Conservation (phyloP, 2,797 vertebrate species). For the Phrynocephalus guinanensis region DNA sequence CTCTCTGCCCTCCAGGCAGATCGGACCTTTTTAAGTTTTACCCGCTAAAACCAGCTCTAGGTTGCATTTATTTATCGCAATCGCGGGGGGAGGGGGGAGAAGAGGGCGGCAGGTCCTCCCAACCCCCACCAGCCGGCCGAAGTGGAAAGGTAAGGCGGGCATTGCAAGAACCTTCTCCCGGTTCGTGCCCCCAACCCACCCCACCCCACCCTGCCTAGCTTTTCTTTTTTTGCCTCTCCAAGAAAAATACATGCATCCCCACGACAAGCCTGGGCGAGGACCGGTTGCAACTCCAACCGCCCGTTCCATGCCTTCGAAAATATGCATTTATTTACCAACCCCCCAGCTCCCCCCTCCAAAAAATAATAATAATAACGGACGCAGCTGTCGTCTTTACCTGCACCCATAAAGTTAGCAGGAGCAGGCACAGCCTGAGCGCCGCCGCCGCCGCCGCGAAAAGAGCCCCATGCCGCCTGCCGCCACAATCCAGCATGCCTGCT, state of each 20-base stretch:
- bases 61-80: neutral
- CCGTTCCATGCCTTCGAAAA: too few species aligned
- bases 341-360: neutral
- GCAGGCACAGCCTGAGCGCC: conserved; percentile 79
- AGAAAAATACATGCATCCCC: neutral
- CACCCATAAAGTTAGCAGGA: conserved; percentile 79
- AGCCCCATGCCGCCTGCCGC: conserved; percentile 64
- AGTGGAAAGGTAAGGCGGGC: neutral
- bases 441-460: conserved; percentile 73
- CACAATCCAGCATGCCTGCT: conserved; percentile 85
- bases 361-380: neutral
- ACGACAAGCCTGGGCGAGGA: too few species aligned
- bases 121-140: neutral
- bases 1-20: neutral
- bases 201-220: too few species aligned
- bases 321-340: neutral
- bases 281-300: too few species aligned
- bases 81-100: too few species aligned
- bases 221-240: neutral
- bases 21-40: neutral
- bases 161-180: neutral
- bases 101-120: neutral
- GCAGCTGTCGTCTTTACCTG: conserved; percentile 76
- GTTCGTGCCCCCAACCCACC: too few species aligned
- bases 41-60: too few species aligned